These are phyloP conservation scores for Neria commutata DNA, from an alignment of 2,888 invertebrate species.

Conservation along the genomic window DNA sequence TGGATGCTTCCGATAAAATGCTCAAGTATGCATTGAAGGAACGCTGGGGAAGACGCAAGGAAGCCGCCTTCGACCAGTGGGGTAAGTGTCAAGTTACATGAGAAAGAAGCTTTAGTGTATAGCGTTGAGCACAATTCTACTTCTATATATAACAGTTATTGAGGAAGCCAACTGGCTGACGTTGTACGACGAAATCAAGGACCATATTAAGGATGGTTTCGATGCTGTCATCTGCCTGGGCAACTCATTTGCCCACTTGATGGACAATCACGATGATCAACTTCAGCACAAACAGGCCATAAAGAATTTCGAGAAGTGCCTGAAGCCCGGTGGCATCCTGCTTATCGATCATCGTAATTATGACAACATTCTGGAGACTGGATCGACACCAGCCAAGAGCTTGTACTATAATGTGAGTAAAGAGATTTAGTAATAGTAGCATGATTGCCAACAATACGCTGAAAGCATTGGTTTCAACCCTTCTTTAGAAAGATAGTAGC, in stretches of 20 bases:
- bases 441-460: neutral
- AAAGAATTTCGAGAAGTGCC: conserved; percentile 78
- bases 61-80: conserved; percentile 82
- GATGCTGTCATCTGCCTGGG: conserved; percentile 91
- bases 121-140: neutral
- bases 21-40: conserved; percentile 85
- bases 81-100: conserved; percentile 64
- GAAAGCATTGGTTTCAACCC: too few relatives aligned
- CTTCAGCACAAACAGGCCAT: conserved; percentile 80
- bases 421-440: neutral
- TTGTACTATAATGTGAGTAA: conserved; percentile 86
- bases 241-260: conserved; percentile 89
- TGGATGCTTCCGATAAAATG: conserved; percentile 93
- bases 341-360: conserved; percentile 91
- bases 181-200: conserved; percentile 73
- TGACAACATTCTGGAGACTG: conserved; percentile 78
- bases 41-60: conserved; percentile 82
- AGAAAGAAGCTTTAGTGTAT: neutral
- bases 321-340: conserved; percentile 84
- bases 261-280: conserved; percentile 80
- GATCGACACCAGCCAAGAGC: conserved; percentile 80
- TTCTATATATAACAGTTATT: conserved; percentile 81
- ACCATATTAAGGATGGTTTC: conserved; percentile 70
- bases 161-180: conserved; percentile 93
- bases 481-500: neutral